Conservation (phyloP, 2,797 vertebrate genomes). For the Myripristis jacobus region DNA sequence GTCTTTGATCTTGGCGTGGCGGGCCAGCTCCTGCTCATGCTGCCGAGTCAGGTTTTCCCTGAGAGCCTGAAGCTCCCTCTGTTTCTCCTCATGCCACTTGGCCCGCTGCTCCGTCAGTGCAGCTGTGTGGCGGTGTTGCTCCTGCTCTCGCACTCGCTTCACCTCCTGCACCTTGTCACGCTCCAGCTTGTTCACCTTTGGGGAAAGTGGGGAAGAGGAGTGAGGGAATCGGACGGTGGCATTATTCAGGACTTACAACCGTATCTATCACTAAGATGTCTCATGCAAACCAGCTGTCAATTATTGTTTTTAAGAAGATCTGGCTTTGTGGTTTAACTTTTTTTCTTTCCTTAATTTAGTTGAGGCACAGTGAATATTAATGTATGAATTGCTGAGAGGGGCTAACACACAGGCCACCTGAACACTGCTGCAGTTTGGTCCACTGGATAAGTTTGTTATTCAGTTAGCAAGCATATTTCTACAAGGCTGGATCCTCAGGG, state of each 20-base stretch:
- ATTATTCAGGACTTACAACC: neutral
- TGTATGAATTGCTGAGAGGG: too few relatives aligned
- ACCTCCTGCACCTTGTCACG: constrained; percentile 98
- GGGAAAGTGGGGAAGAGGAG: neutral
- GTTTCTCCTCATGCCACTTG: constrained; percentile 98
- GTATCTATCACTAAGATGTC: too few relatives aligned
- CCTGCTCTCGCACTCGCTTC: constrained; percentile 94
- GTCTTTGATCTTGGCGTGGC: constrained; percentile 95
- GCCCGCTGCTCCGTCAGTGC: constrained; percentile 94
- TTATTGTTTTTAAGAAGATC: too few relatives aligned
- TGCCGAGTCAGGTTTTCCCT: constrained; percentile 95
- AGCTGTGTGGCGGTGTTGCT: constrained; percentile 97
- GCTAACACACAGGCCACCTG: too few relatives aligned
- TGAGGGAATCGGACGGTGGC: neutral
- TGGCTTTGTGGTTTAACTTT: too few relatives aligned
- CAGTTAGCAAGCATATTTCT: too few relatives aligned
- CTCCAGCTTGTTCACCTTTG: constrained; percentile 94
- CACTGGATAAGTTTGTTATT: too few relatives aligned
- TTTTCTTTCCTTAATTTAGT: too few relatives aligned
- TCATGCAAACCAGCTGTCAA: neutral
- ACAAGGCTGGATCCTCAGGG: too few relatives aligned
- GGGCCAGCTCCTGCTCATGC: constrained; percentile 94
- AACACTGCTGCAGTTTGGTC: too few relatives aligned
- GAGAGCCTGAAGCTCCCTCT: constrained; percentile 94
- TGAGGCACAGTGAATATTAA: too few relatives aligned